Evolutionary conservation across 1,140 invertebrate species (phyloP).

Genomic region (Aphidius ervi): DNA sequence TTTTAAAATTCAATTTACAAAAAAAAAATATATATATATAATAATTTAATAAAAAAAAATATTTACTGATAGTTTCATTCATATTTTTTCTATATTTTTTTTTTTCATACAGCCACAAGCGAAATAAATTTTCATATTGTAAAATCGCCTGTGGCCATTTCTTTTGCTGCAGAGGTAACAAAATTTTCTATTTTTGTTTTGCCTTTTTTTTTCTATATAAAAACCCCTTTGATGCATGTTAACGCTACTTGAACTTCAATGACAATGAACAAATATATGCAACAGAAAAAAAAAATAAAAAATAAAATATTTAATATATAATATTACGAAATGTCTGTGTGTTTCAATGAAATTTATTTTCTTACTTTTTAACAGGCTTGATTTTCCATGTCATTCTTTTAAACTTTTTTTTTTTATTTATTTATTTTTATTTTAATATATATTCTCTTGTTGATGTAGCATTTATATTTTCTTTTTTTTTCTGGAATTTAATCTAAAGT

Average conservation of each 20-base stretch:
- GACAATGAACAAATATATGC: not conserved
- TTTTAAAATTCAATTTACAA: no score
- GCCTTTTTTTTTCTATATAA: conserved; percentile 3
- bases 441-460: no score
- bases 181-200: not conserved
- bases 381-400: no score
- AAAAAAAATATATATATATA: no score
- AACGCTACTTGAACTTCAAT: not conserved
- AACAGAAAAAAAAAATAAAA: not conserved
- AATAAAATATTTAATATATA: not conserved
- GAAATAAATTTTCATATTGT: not conserved
- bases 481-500: no score
- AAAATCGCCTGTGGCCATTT: conserved; percentile 9
- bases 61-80: not conserved
- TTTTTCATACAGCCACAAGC: no score
- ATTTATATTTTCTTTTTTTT: no score
- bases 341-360: no score
- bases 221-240: conserved; percentile 1
- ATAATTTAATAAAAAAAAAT: no score
- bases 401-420: no score
- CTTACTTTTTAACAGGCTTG: no score
- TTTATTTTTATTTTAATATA: no score
- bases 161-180: not conserved
- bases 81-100: not conserved
- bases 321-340: not conserved